Conservation (phyloP, 2,797 vertebrate genomes). For the Characodon lateralis region DNA sequence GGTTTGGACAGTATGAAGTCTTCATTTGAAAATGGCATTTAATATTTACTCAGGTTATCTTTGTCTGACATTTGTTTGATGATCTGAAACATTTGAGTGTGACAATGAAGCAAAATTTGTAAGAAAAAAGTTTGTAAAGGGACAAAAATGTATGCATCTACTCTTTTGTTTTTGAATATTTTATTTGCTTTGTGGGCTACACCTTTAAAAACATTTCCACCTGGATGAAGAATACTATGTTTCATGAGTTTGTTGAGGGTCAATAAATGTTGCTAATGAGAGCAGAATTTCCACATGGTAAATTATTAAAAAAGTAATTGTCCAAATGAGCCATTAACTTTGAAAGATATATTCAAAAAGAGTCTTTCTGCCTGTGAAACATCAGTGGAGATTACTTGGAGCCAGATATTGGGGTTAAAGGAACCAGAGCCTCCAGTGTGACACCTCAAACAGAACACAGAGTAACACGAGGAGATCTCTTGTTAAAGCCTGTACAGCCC, state of each 20-base stretch:
- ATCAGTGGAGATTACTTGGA: slow-evolving; percentile 27
- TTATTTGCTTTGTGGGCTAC: neutral
- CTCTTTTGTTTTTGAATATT: neutral
- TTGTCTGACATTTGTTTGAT: neutral
- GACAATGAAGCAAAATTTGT: neutral
- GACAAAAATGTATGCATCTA: too few species aligned
- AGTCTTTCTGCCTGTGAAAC: slow-evolving; percentile 20
- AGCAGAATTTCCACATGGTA: too few species aligned
- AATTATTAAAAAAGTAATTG: neutral
- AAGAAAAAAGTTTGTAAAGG: neutral
- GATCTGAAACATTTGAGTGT: neutral
- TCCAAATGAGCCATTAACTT: slow-evolving; percentile 12
- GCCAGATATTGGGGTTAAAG: slow-evolving; percentile 30
- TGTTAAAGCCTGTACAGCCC: slow-evolving; percentile 65
- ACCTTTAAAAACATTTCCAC: neutral
- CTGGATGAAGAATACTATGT: too few species aligned
- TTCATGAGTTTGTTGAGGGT: too few species aligned
- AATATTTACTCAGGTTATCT: neutral
- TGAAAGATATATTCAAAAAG: slow-evolving; percentile 10
- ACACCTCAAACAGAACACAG: slow-evolving; percentile 63
- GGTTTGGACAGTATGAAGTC: neutral
- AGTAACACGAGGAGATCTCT: slow-evolving; percentile 46
- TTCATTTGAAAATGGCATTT: neutral
- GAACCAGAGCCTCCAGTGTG: slow-evolving; percentile 60
- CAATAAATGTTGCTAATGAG: too few species aligned